These are phyloP conservation scores for Andrena praecox DNA, from an alignment of 2,888 invertebrate genomes.

Conservation along the genomic window DNA sequence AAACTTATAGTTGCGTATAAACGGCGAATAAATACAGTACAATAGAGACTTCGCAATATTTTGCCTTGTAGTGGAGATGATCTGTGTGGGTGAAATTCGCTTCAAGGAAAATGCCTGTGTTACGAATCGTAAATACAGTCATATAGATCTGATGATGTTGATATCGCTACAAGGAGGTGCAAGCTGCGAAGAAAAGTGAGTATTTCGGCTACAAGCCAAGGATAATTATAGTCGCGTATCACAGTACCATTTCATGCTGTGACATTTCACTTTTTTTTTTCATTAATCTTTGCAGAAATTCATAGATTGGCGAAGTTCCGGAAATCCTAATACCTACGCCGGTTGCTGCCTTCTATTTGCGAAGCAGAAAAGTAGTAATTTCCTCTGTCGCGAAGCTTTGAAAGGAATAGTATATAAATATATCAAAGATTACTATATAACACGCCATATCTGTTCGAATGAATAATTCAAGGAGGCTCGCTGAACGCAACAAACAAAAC, in stretches of 20 bases:
- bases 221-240: slow-evolving; percentile 79
- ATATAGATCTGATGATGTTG: slow-evolving; percentile 42
- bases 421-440: not conserved
- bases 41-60: not conserved
- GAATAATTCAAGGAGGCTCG: not conserved
- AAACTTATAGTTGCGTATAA: too few species aligned
- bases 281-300: slow-evolving; percentile 39
- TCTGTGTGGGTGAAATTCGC: not conserved
- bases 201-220: slow-evolving; percentile 77
- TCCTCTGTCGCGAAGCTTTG: not conserved
- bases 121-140: not conserved
- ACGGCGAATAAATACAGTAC: not conserved
- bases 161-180: slow-evolving; percentile 59
- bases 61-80: not conserved
- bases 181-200: slow-evolving; percentile 77
- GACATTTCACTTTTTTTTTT: slow-evolving; percentile 69
- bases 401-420: not conserved
- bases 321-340: not conserved
- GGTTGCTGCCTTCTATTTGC: not conserved
- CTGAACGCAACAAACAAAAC: not conserved
- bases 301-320: not conserved
- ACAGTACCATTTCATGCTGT: slow-evolving; percentile 65
- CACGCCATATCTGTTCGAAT: not conserved
- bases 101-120: not conserved
- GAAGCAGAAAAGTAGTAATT: not conserved